These are phyloP conservation scores for Yponomeuta sedellus DNA, from an alignment of 2,888 invertebrate genomes.

Conservation along the genomic window DNA sequence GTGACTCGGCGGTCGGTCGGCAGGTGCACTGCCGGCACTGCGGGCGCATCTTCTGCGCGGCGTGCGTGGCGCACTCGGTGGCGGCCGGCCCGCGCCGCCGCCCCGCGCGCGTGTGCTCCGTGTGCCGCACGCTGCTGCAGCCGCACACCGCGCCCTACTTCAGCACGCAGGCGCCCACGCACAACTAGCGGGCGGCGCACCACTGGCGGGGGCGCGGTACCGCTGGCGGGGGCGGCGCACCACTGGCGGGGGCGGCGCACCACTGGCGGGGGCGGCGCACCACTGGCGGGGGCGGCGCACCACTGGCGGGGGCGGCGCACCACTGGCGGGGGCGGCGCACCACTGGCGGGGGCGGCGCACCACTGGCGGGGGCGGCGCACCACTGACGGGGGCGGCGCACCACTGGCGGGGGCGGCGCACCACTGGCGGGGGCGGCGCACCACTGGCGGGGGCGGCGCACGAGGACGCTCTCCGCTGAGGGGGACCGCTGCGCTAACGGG, in stretches of 20 bases:
- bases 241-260: background rate
- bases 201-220: no score
- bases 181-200: no score
- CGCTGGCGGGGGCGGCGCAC: no score
- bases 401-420: background rate
- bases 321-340: background rate
- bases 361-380: background rate
- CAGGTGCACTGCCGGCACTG: conserved; percentile 95
- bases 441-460: no score
- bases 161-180: conserved; percentile 73
- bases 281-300: background rate
- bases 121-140: conserved; percentile 97
- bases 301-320: no score
- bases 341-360: no score
- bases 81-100: conserved; percentile 89
- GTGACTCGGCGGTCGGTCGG: no score
- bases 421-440: no score
- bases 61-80: conserved; percentile 89
- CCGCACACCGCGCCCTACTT: conserved; percentile 94
- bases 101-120: conserved; percentile 94
- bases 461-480: background rate
- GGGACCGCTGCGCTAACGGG: no score
- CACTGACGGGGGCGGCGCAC: no score
- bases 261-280: no score
- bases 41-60: conserved; percentile 94